Evolutionary conservation across 2,113 vertebrate genomes (phyloP).

Genomic region (cattle (Bos taurus)): DNA sequence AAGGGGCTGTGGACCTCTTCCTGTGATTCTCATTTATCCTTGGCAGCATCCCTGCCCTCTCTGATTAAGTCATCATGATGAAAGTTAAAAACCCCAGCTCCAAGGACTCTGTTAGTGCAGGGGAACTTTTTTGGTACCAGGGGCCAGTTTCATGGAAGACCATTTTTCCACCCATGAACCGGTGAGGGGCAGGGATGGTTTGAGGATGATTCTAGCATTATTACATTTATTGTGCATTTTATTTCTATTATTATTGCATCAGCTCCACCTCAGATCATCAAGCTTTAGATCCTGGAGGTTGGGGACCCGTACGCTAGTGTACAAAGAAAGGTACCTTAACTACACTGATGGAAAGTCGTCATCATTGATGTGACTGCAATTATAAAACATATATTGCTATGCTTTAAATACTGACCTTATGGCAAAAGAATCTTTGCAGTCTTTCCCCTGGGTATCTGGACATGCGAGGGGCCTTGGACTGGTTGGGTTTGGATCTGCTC

Average conservation of each 20-base stretch:
- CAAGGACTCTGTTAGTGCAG: not conserved
- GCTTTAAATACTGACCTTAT: not conserved
- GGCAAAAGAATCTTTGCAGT: not conserved
- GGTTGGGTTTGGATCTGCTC: not conserved
- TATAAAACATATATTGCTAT: not conserved
- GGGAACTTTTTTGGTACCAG: not conserved
- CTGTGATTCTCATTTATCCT: not conserved
- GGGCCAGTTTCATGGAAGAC: not conserved
- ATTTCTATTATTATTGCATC: not conserved
- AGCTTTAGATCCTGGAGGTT: not conserved
- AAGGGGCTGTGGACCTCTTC: accelerated
- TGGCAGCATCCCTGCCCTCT: not conserved
- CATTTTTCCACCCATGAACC: not conserved
- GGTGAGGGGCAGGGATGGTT: not conserved
- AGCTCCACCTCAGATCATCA: not conserved
- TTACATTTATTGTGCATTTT: not conserved
- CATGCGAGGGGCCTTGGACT: not conserved
- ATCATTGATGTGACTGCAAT: not conserved
- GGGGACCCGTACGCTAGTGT: accelerated
- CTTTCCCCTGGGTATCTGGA: not conserved
- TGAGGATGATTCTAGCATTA: not conserved
- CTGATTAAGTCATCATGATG: accelerated
- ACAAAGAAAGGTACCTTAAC: not conserved
- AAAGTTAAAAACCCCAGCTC: not conserved
- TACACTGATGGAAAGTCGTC: too few relatives aligned